Percentiles rank a stretch among this genome's conserved stretches.
Evolutionary conservation across 1,140 invertebrate genomes (phyloP).

Genomic region (Reticulitermes speratus): DNA sequence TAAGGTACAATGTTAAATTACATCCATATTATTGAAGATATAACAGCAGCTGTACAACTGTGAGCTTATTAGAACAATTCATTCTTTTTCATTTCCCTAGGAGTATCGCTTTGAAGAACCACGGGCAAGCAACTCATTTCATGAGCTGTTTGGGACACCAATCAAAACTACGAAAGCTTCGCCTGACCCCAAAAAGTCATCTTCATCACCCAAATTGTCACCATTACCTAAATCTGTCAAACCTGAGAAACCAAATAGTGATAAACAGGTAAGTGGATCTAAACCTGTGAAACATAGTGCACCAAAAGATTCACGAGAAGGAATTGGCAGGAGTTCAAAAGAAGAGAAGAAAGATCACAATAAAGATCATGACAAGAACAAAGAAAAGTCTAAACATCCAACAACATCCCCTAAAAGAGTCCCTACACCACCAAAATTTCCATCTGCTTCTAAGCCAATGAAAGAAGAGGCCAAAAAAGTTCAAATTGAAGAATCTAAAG

Average conservation of each 20-base stretch:
- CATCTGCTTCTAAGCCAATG: constrained; percentile 52
- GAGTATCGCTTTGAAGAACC: constrained; percentile 29
- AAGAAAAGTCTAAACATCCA: constrained; percentile 59
- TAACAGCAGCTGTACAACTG: background rate
- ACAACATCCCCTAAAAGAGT: constrained; percentile 32
- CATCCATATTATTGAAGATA: background rate
- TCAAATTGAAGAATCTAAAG: constrained; percentile 41
- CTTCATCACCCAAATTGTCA: constrained; percentile 47
- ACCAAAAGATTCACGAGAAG: constrained; percentile 21
- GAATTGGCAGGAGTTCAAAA: constrained; percentile 19
- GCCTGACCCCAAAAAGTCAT: constrained; percentile 57
- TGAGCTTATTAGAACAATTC: background rate
- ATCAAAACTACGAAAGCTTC: constrained; percentile 64
- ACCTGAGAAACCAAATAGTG: constrained; percentile 27
- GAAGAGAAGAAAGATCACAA: constrained; percentile 44
- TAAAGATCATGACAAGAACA: constrained; percentile 51
- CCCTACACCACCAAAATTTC: constrained; percentile 37
- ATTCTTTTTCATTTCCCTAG: constrained; percentile 9
- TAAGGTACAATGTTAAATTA: constrained; percentile 48
- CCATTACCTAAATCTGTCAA: constrained; percentile 40
- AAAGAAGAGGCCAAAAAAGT: constrained; percentile 50
- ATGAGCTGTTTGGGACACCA: constrained; percentile 75
- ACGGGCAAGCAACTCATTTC: constrained; percentile 58
- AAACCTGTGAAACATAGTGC: constrained; percentile 32
- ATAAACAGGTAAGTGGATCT: constrained; percentile 36